Base-by-base conservation (phyloP, 2,888 invertebrate species). In the Trimorus sp. region DNA sequence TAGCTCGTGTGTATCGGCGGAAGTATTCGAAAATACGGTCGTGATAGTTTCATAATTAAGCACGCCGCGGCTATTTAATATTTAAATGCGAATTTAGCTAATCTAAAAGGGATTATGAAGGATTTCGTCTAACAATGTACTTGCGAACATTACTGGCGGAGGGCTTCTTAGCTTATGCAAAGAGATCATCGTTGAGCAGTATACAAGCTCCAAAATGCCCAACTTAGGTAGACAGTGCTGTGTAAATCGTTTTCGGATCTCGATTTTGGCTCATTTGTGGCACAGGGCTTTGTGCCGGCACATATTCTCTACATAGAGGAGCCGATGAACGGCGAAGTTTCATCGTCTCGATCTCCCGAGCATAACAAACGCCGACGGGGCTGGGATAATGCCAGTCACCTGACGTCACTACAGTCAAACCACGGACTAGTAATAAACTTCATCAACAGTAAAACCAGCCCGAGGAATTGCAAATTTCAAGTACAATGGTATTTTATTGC, bases 371-470 rank as follows among this genome's bases (percentile, higher is more conserved):
- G 63, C 60, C 63, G 59, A 60, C 58, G 68, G 56, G 65, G 68
- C 51, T 51, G 26, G 78, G 65, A 79, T 82, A 79, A 82, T 79
- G 82, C 82, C 82, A 68, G 82, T 82, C 79, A 82, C 71, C 75
- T 82, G 82, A 82, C 79, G 62, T 79, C 71, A 76, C 79, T 79
- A 79, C 62, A 83, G 75, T 79, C 79, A 58, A 73, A 73, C 71
- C 82, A 83, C 82, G 65, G 73, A 70, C 82, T 79, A 45, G 76
- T 79, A 79, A 83, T 79, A 83, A 83, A 83, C 75, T 83, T 76
- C 75, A 74, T 74, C 69, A 79, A 56, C 37, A 63, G 60, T 51
- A 66, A 78, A 78, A 66, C 45, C 70, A 54, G 26, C 59, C 51
- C 42, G 37, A 51, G 68, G 42, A 78, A 78, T 73, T 78, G 71